phyloP scores from a whole-genome alignment of 1,140 invertebrate species.

The Lepidurus apus region DNA sequence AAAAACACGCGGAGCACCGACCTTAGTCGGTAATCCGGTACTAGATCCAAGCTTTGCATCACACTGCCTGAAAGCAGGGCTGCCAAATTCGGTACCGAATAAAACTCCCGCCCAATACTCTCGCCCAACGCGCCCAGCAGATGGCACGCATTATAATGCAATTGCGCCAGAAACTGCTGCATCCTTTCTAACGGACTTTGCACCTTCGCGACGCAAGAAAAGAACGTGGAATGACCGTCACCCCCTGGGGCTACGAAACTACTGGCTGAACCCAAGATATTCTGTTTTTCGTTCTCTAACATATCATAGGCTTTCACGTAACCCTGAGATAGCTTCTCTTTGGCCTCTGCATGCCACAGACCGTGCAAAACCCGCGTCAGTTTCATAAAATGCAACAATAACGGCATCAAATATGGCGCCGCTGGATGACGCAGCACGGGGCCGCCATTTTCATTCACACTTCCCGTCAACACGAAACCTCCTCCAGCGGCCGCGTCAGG shows the following conservation, averaged over 20 bases:
- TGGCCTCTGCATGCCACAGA: constrained; percentile 63
- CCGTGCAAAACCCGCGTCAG: constrained; percentile 71
- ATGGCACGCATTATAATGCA: constrained; percentile 69
- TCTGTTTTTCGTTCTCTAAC: constrained; percentile 62
- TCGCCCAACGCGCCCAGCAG: constrained; percentile 70
- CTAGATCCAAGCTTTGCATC: constrained; percentile 45
- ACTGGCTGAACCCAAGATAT: constrained; percentile 55
- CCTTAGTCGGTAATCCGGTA: constrained; percentile 78
- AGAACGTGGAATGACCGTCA: constrained; percentile 44
- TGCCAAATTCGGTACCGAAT: constrained; percentile 50
- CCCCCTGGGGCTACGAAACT: constrained; percentile 10
- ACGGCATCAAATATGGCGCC: constrained; percentile 67
- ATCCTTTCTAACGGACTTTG: constrained; percentile 64
- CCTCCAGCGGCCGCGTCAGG: constrained; percentile 68
- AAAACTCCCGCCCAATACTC: constrained; percentile 75
- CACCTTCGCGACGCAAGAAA: constrained; percentile 45
- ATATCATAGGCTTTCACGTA: constrained; percentile 64
- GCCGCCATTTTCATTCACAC: constrained; percentile 64
- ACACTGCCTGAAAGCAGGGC: constrained; percentile 42
- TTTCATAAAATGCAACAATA: constrained; percentile 68
- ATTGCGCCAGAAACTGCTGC: constrained; percentile 66
- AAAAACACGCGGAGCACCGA: constrained; percentile 76
- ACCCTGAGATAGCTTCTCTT: constrained; percentile 56
- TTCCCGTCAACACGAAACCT: constrained; percentile 62
- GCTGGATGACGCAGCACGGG: constrained; percentile 78